Percentiles rank a stretch among this genome's conserved stretches.
These are phyloP conservation scores for Pedetes capensis DNA, from an alignment of 2,113 vertebrate species.

Conservation along the genomic window DNA sequence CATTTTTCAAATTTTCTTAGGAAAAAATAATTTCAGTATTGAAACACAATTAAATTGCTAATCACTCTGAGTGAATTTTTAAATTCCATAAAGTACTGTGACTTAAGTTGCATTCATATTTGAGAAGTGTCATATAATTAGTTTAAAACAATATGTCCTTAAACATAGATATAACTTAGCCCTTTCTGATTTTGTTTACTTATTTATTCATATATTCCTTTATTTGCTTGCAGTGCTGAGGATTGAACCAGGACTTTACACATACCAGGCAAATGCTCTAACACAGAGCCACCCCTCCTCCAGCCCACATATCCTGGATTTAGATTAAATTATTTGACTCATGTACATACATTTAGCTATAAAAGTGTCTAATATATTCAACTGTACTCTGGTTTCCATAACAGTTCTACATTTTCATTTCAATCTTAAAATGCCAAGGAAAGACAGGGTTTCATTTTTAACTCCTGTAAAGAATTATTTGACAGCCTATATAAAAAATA, in stretches of 20 bases:
- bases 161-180: constrained; percentile 2
- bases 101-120: background rate
- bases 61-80: background rate
- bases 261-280: too few relatives aligned
- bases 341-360: background rate
- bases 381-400: background rate
- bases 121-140: background rate
- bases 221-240: too few relatives aligned
- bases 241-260: too few relatives aligned
- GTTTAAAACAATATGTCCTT: constrained; percentile 30
- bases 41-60: constrained; percentile 13
- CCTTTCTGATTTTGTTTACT: too few relatives aligned
- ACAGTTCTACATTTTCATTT: background rate
- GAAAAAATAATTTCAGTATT: constrained; percentile 34
- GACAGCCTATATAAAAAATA: constrained; percentile 19
- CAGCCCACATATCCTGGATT: background rate
- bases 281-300: too few relatives aligned
- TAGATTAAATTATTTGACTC: constrained; percentile 26
- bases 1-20: background rate
- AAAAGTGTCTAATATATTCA: background rate
- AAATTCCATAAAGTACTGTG: constrained; percentile 4
- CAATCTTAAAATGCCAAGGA: constrained; percentile 14
- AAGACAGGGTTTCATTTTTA: background rate
- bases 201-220: too few relatives aligned
- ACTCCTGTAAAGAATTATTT: constrained; percentile 1